Conservation (phyloP, 2,888 invertebrate species). For the Lagria hirta region DNA sequence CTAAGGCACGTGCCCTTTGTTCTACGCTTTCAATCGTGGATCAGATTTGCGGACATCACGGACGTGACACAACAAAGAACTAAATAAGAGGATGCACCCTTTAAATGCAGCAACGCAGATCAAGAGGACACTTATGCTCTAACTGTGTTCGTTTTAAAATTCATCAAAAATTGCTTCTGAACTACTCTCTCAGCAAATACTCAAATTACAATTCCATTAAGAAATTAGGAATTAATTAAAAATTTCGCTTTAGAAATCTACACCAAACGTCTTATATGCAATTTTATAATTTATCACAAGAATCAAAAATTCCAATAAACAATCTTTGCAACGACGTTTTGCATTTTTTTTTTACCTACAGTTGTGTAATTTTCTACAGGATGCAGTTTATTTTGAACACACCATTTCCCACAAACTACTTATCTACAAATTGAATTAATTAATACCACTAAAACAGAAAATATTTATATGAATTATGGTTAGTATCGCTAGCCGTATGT, state of each 20-base stretch:
- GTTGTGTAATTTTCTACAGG: too few relatives aligned
- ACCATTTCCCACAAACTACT: slow-evolving; percentile 5
- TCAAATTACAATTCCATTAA: too few relatives aligned
- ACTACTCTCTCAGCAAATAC: too few relatives aligned
- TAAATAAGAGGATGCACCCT: slow-evolving; percentile 20
- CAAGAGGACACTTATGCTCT: too few relatives aligned
- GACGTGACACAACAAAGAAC: slow-evolving; percentile 26
- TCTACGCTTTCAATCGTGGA: slow-evolving; percentile 21
- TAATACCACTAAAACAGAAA: slow-evolving; percentile 39
- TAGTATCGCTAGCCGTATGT: slow-evolving; percentile 31
- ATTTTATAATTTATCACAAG: too few relatives aligned
- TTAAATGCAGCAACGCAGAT: slow-evolving; percentile 11
- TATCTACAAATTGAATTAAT: slow-evolving; percentile 34
- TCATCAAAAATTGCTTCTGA: too few relatives aligned
- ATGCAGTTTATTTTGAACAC: too few relatives aligned
- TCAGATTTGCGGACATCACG: slow-evolving; percentile 26
- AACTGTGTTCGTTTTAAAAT: too few relatives aligned
- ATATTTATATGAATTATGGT: slow-evolving; percentile 44
- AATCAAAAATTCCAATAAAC: not conserved
- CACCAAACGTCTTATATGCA: too few relatives aligned
- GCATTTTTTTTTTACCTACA: not conserved
- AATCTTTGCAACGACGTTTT: not conserved
- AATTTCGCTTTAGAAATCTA: too few relatives aligned
- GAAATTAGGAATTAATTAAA: too few relatives aligned
- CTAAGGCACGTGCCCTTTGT: slow-evolving; percentile 49